Evolutionary conservation across 2,888 invertebrate species (phyloP), one percentile per base, ranked within the genome.

Genomic region (Bedellia somnulentella): DNA sequence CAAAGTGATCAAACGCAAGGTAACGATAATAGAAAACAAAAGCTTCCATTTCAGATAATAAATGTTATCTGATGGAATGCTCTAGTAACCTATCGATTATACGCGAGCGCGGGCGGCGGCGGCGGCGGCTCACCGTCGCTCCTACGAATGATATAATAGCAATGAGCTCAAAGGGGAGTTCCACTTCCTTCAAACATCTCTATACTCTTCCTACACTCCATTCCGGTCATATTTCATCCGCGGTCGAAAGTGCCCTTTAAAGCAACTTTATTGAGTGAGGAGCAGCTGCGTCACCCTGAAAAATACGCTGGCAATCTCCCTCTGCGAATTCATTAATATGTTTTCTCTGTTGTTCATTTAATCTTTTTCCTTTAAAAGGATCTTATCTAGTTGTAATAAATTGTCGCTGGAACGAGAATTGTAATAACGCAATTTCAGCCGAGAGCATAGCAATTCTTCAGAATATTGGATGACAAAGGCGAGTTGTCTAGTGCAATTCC

Each of bases 381-480:
- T n/a, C n/a, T n/a, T n/a, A n/a, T n/a, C n/a, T n/a, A n/a, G n/a
- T n/a, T n/a, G n/a, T n/a, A n/a, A n/a, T n/a, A n/a, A n/a, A n/a
- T n/a, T n/a, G n/a, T n/a, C n/a, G n/a, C n/a, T n/a, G n/a, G n/a
- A n/a, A n/a, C n/a, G n/a, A n/a, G n/a, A n/a, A n/a, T n/a, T n/a
- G n/a, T n/a, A n/a, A n/a, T n/a, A n/a, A n/a, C n/a, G n/a, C n/a
- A n/a, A n/a, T n/a, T n/a, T n/a, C n/a, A n/a, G n/a, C n/a, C n/a
- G n/a, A n/a, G n/a, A n/a, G n/a, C n/a, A n/a, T n/a, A n/a, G n/a
- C n/a, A n/a, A n/a, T n/a, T n/a, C n/a, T n/a, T n/a, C n/a, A n/a
- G n/a, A n/a, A n/a, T 49, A 46, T 52, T 55, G 58, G 57, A 54
- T 47, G 52, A 54, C 56, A 59, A 57, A 54, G 47, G 52, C 54